These are phyloP conservation scores for Ellobius talpinus DNA, from an alignment of 2,113 vertebrate species.

Conservation along the genomic window DNA sequence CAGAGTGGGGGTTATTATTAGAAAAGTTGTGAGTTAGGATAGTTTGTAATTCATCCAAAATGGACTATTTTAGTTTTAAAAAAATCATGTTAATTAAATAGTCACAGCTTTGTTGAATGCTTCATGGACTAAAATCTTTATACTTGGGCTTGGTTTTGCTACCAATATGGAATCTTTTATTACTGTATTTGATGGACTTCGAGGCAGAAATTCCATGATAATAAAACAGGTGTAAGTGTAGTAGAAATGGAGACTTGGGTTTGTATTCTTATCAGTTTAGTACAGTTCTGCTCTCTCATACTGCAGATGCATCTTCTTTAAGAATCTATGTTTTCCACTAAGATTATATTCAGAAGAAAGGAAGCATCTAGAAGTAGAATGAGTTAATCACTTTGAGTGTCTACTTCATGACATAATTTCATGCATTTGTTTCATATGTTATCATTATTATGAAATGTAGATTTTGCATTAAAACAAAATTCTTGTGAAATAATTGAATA, in stretches of 20 bases:
- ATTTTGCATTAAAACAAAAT: slow-evolving; percentile 52
- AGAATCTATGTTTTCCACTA: slow-evolving; percentile 1
- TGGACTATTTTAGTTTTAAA: slow-evolving; percentile 16
- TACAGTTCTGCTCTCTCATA: slow-evolving; percentile 35
- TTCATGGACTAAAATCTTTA: background rate
- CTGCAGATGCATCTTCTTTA: slow-evolving; percentile 57
- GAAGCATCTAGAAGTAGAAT: background rate
- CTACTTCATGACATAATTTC: slow-evolving; percentile 45
- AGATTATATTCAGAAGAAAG: background rate
- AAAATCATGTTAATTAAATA: slow-evolving; percentile 2
- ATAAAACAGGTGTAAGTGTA: slow-evolving; percentile 5
- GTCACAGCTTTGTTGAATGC: background rate
- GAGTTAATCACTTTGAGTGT: slow-evolving; percentile 35
- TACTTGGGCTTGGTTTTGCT: background rate
- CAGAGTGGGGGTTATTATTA: background rate
- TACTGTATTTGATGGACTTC: background rate
- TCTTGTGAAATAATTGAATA: slow-evolving; percentile 47
- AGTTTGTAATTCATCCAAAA: background rate
- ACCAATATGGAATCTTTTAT: background rate
- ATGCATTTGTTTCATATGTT: slow-evolving; percentile 2
- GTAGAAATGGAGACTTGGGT: slow-evolving; percentile 18
- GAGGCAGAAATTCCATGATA: slow-evolving; percentile 18
- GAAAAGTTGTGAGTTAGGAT: slow-evolving; percentile 26
- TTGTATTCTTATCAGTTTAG: slow-evolving; percentile 47
- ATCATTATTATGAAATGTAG: slow-evolving; percentile 52